phyloP scores from a whole-genome alignment of 2,113 vertebrate genomes.

The Phyllostomus hastatus region DNA sequence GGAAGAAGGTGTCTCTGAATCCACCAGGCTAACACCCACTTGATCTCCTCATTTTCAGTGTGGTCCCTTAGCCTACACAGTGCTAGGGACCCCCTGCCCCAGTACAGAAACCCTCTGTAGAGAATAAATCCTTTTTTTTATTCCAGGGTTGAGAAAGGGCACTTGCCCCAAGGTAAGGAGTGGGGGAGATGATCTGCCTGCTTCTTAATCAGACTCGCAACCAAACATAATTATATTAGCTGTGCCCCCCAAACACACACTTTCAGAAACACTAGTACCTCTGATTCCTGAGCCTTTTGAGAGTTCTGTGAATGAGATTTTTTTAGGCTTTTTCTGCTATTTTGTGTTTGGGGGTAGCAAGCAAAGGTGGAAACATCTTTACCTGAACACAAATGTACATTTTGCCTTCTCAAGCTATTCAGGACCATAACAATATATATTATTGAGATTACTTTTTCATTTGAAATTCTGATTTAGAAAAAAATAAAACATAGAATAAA shows the following conservation, averaged over 20 bases:
- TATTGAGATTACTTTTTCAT: not conserved
- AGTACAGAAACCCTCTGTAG: not conserved
- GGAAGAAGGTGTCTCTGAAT: not conserved
- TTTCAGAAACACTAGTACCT: not conserved
- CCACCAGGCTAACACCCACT: not conserved
- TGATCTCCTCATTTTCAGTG: not conserved
- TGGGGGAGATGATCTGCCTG: not conserved
- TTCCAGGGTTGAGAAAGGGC: not conserved
- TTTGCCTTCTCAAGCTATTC: not conserved
- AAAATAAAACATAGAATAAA: not conserved
- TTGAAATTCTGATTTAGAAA: conserved; percentile 21
- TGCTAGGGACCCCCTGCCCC: not conserved
- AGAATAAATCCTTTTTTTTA: not conserved
- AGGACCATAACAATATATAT: not conserved
- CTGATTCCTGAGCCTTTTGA: not conserved
- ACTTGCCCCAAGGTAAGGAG: not conserved
- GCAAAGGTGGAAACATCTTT: not conserved
- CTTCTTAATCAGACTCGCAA: not conserved
- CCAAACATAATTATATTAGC: not conserved
- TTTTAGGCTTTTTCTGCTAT: not conserved
- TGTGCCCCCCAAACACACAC: not conserved
- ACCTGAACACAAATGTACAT: not conserved
- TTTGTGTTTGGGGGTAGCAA: not conserved
- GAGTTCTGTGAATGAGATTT: not conserved
- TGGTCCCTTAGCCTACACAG: not conserved